Evolutionary conservation across 2,113 vertebrate species (phyloP).

Genomic region (Miniopterus natalensis): DNA sequence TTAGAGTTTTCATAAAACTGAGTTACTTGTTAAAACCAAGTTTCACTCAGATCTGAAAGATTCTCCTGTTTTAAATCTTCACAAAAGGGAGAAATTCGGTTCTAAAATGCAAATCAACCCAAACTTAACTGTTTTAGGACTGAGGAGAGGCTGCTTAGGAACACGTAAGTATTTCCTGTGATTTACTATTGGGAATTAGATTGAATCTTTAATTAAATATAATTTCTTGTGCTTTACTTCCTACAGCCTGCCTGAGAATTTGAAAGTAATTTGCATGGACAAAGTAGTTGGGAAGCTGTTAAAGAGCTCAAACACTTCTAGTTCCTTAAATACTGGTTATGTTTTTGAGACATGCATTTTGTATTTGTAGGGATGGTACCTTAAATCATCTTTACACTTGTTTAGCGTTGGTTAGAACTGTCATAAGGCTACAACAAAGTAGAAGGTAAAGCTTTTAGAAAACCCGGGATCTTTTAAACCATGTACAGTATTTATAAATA

Average conservation of each 20-base stretch:
- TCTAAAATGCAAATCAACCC: slow-evolving; percentile 53
- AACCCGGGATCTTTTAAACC: slow-evolving; percentile 60
- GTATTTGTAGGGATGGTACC: not conserved
- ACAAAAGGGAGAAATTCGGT: not conserved
- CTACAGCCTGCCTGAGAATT: slow-evolving; percentile 19
- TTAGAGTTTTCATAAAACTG: slow-evolving; percentile 73
- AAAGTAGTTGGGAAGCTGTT: slow-evolving; percentile 53
- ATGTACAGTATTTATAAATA: slow-evolving; percentile 67
- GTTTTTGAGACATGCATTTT: not conserved
- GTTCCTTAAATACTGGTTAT: slow-evolving; percentile 1
- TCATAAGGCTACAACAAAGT: slow-evolving; percentile 21
- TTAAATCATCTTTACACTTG: not conserved
- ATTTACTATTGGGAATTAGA: slow-evolving; percentile 53
- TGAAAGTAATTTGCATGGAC: slow-evolving; percentile 42
- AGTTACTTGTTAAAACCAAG: slow-evolving; percentile 69
- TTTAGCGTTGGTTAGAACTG: not conserved
- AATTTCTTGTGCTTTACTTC: slow-evolving; percentile 49
- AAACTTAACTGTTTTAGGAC: slow-evolving; percentile 32
- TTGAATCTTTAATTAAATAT: slow-evolving; percentile 40
- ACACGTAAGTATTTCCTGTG: slow-evolving; percentile 13
- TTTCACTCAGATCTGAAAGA: slow-evolving; percentile 58
- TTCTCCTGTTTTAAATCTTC: slow-evolving; percentile 1
- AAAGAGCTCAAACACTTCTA: not conserved
- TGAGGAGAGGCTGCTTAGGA: slow-evolving; percentile 29
- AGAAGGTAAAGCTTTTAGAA: slow-evolving; percentile 60